phyloP scores from a whole-genome alignment of 2,113 vertebrate genomes.

The Gnathonemus longibarbis region DNA sequence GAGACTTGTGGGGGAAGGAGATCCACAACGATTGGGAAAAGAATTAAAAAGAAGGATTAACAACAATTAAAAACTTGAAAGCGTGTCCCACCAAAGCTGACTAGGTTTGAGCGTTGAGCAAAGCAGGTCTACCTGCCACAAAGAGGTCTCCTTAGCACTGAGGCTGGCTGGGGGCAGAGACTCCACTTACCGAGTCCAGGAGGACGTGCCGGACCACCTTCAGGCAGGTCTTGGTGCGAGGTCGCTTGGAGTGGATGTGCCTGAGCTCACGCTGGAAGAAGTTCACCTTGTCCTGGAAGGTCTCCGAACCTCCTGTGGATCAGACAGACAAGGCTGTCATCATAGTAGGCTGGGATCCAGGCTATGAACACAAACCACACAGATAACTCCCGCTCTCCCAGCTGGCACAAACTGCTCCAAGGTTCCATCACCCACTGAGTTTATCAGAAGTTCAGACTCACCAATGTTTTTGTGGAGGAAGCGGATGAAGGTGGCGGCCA shows the following conservation, averaged over 20 bases:
- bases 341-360: not conserved
- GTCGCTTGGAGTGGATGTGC: slow-evolving; percentile 86
- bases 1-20: slow-evolving; percentile 17
- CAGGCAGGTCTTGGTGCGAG: slow-evolving; percentile 86
- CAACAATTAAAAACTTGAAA: not conserved
- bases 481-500: slow-evolving; percentile 96
- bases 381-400: not conserved
- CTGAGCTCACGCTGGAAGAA: slow-evolving; percentile 95
- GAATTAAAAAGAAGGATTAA: not conserved
- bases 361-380: not conserved
- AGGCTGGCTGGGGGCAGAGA: not conserved
- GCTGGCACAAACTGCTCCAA: not conserved
- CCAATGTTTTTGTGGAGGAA: slow-evolving; percentile 97
- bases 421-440: not conserved
- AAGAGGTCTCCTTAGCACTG: too few relatives aligned
- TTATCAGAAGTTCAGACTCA: slow-evolving; percentile 47
- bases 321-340: not conserved
- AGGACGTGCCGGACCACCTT: slow-evolving; percentile 82
- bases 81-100: not conserved
- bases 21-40: not conserved
- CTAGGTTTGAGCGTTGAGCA: not conserved
- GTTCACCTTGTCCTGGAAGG: slow-evolving; percentile 96
- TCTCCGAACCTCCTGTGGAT: slow-evolving; percentile 85
- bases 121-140: too few relatives aligned
- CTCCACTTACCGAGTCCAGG: slow-evolving; percentile 78